phyloP scores from a whole-genome alignment of 2,113 vertebrate genomes.

The Paracanthobrama guichenoti region DNA sequence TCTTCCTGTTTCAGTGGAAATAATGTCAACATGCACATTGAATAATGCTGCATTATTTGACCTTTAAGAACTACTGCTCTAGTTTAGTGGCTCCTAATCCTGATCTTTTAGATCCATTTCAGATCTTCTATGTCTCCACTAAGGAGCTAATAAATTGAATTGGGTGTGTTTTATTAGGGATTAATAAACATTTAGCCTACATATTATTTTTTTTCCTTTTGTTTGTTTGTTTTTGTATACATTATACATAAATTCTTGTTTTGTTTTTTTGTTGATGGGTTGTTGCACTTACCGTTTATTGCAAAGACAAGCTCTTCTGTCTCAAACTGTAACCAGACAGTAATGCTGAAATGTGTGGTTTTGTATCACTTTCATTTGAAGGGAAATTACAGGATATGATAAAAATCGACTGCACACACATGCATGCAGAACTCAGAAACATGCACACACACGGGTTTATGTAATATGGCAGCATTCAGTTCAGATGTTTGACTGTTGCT shows the following conservation, averaged over 20 bases:
- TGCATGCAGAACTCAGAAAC: neutral
- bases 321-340: neutral
- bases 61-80: neutral
- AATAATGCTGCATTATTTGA: too few species aligned
- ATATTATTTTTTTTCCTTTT: neutral
- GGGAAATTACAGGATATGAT: too few species aligned
- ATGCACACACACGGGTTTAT: neutral
- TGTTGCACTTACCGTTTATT: neutral
- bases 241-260: neutral
- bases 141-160: neutral
- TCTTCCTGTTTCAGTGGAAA: too few species aligned
- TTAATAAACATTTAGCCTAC: neutral
- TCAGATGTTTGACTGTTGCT: neutral
- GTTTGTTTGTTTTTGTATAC: neutral
- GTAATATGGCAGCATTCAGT: neutral
- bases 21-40: too few species aligned
- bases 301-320: neutral
- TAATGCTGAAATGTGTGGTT: neutral
- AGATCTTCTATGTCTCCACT: neutral
- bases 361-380: too few species aligned
- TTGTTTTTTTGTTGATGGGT: neutral
- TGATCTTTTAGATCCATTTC: neutral
- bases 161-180: neutral
- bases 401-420: too few species aligned
- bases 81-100: neutral